Evolutionary conservation across 2,888 invertebrate genomes (phyloP), one percentile per base, ranked within the genome.

Genomic region (Meta bourneti): DNA sequence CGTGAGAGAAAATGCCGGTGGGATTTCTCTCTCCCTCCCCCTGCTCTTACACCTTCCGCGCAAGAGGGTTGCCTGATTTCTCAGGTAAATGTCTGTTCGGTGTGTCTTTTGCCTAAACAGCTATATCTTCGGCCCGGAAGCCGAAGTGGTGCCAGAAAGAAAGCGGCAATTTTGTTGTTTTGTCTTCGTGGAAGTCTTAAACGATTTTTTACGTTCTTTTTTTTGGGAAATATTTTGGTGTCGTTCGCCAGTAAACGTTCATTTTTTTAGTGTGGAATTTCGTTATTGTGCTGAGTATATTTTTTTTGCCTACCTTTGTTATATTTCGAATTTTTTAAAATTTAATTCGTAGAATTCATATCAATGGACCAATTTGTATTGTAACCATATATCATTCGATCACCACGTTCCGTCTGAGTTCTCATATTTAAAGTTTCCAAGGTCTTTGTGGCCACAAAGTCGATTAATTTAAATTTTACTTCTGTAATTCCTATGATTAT

Each of bases 1-100:
- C 89, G 89, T 89, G 92, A 81, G 84, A 83, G 92, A 77, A n/a
- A 78, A 54, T 16, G 69, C 54, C n/a, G 81, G 84, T 79, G 84
- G 82, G 81, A 61, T 70, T 70, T n/a, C 75, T 16, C n/a, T 19
- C 74, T 70, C 72, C 85, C 84, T 74, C 48, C 77, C 19, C 75
- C 11, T 34, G 9, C 78, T 20, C 84, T 79, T 71, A 79, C 89
- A 81, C 89, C 92, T 87, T 89, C 79, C 85, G 89, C 78, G 75
- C 77, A 34, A 72, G 77, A 74, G 77, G 85, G 52, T 52, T 83
- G 83, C 83, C 83, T 61, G 13, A 16, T 61, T 61, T 61, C 61
- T 11, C 61, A 13, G 34, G 34, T 34, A 34, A 34, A 34, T 34
- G 34, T 34, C 34, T 34, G 34, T 34, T 34, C 34, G 34, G 34